Conservation (phyloP, 2,888 invertebrate genomes). For the Rhingia campestris region DNA sequence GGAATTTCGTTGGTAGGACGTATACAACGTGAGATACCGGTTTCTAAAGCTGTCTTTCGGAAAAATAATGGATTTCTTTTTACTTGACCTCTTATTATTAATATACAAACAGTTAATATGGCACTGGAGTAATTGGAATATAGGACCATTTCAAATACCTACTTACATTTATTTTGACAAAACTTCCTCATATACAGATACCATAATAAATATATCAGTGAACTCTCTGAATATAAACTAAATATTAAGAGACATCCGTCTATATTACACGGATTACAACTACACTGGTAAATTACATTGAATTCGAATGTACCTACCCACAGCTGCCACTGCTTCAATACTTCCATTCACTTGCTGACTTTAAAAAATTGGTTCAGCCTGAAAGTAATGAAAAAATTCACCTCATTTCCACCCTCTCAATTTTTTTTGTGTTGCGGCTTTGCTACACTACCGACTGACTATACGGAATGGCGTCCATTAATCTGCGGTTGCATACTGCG, state of each 20-base stretch:
- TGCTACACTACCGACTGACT: constrained; percentile 4
- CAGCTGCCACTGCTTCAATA: not conserved
- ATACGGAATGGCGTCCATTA: constrained; percentile 15
- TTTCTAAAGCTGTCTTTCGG: too few species aligned
- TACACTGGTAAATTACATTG: constrained; percentile 1
- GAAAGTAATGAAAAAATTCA: not conserved
- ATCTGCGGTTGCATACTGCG: constrained; percentile 29
- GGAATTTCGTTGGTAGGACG: too few species aligned
- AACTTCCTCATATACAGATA: not conserved
- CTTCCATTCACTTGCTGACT: not conserved
- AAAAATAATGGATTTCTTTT: too few species aligned
- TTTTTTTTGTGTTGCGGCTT: constrained; percentile 22
- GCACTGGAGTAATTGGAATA: too few species aligned
- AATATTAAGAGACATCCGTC: constrained; percentile 2
- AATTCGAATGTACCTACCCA: constrained; percentile 13
- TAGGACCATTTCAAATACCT: too few species aligned
- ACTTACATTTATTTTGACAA: not conserved
- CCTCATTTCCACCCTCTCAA: not conserved
- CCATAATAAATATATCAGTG: constrained; percentile 19
- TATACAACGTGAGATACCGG: too few species aligned
- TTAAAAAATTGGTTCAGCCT: constrained; percentile 5
- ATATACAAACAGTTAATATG: too few species aligned
- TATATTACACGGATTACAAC: not conserved
- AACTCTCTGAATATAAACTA: not conserved
- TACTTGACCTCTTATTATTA: too few species aligned